Evolutionary conservation across 1,140 invertebrate species (phyloP), one percentile per base, ranked within the genome.

Genomic region (Branchinecta lynchi): DNA sequence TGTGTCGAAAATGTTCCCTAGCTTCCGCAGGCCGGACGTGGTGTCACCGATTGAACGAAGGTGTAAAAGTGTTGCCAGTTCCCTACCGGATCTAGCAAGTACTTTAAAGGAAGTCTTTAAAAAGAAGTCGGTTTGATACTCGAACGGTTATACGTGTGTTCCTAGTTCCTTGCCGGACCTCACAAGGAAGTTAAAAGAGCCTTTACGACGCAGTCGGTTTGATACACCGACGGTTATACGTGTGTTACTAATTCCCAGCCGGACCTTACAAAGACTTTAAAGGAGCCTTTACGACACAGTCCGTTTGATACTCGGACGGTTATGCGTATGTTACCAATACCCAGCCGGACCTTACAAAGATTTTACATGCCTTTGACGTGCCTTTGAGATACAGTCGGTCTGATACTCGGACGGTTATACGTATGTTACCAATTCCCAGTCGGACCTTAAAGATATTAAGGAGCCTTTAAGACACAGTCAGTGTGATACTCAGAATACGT

Each of bases 31-130:
- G 6, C 12, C 51, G 17, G 51, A 60, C 17, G 17, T 20, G 12
- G 12, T 20, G 12, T 15, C 12, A 15, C 32, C 32, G 32, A 6
- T 60, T 60, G 51, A 60, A 60, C 12, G 17, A 60, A 60, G 51
- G 17, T 15, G 51, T 60, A 60, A 60, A 60, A 60, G 51, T 60
- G 51, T 60, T 60, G 51, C 51, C 12, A 60, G 51, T 60, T 60
- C 51, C 17, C 51, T 60, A 3, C 51, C 51, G 17, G 51, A 60
- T 60, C 17, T 60, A 2, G 51, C 51, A 15, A 15, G 12, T 20
- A 60, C 51, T 3, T 15, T 60, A 12, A 60, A 60, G 51, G 51
- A 60, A 15, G 51, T 60, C 17, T 60, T 60, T 60, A 60, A 60
- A 60, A 60, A 60, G 51, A 60, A 60, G 51, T 60, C 51, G 12